Evolutionary conservation across 2,797 vertebrate genomes (phyloP), one percentile per base, ranked within the genome.

Genomic region (Bovichtus diacanthus): DNA sequence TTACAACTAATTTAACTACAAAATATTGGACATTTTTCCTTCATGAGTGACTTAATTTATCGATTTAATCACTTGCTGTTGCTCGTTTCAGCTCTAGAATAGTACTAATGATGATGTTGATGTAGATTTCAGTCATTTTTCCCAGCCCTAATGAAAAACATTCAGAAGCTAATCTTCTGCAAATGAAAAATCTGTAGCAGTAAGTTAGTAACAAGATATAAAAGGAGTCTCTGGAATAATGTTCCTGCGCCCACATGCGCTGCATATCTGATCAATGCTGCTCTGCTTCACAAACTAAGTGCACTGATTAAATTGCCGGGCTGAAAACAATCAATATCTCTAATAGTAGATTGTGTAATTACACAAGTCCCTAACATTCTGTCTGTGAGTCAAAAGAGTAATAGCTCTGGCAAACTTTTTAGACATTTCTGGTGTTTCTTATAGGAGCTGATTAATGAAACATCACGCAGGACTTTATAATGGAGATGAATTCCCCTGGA

Each of bases 251-350:
- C 11, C 43, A 61, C 69, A 74, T 29, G 34, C 43, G 56, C 23
- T 50, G 23, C 54, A 13, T 21, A 80, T 76, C 74, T 68, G 65
- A 78, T 86, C 64, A 66, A 36, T 72, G 23, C 65, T 50, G 67
- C 29, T 31, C 58, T 25, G 51, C 69, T 50, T 38, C 47, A 75
- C 68, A 47, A 61, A 68, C 12, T 21, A 54, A 80, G n/a, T n/a
- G 31, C 53, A 18, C 55, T 38, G 73, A 79, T 75, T 44, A 73
- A 78, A 87, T 47, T 18, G 12, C 41, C 1, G 0, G 9, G 56
- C 78, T 74, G 64, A 80, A 78, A 73, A 53, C 39, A 75, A 88
- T 87, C 87, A 72, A 88, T 89, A 81, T 70, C 31, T 79, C 56
- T 74, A 66, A 78, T 56, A 66, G 67, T 23, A 64, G 50, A 68